Evolutionary conservation across 2,113 vertebrate species (phyloP), one percentile per base, ranked within the genome.

Genomic region (Phodopus roborovskii): DNA sequence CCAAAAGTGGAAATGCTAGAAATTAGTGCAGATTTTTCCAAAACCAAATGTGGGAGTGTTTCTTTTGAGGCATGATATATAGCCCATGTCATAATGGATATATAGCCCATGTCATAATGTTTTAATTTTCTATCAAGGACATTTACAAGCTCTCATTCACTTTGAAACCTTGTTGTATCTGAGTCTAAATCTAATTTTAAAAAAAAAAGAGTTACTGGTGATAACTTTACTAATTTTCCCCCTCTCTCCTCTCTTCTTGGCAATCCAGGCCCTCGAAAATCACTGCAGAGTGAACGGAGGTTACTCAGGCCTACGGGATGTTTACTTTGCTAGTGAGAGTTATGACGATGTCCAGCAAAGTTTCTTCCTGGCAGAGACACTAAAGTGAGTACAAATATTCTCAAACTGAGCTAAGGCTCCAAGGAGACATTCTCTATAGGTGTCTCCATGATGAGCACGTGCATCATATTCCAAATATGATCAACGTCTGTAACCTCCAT

Each of bases 331-430:
- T 9, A 97, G 95, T 3, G 99, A 99, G 60, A 99, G 92, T 96
- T 99, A 99, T 12, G 99, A 99, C 3, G 99, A 99, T 2, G 99
- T 99, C 12, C 99, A 99, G 93, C 99, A 99, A 98, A 99, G 99
- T 97, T 99, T 99, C 98, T 99, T 99, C 98, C 98, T 99, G 97
- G 99, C 99, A 24, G 99, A 99, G 98, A 99, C 99, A 0, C 99
- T 99, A 85, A 99, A 99, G 99, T 99, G 98, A 99, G 99, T 98
- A 68, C 86, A 58, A 45, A 93, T 9, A 19, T 28, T 62, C 74
- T 28, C 28, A 19, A 48, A 42, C 48, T 58, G 2, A 62, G 45
- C 56, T 10, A 13, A 94, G 93, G 4, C 42, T 78, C 39, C 93
- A 36, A 90, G 0, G 48, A 22, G 53, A 9, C 78, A 45, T 45